Percentiles rank a stretch among this genome's conserved stretches.
These are phyloP conservation scores for Drosophila orosa DNA, from an alignment of 1,140 invertebrate genomes.

Conservation along the genomic window DNA sequence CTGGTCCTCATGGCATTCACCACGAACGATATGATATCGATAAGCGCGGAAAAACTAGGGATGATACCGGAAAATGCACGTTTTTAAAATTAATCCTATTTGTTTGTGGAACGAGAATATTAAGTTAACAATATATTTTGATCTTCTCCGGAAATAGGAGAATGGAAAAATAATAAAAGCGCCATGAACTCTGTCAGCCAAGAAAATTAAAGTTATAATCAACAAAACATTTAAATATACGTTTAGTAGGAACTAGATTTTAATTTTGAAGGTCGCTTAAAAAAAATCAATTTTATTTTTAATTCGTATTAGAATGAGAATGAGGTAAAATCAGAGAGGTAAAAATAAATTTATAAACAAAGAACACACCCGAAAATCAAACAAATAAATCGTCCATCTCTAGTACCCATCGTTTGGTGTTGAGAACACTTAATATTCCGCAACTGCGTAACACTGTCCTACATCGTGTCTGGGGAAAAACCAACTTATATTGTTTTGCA, in stretches of 20 bases:
- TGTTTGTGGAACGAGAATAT: too few relatives aligned
- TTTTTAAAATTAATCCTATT: background rate
- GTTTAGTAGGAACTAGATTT: background rate
- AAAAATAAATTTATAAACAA: background rate
- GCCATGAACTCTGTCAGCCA: too few relatives aligned
- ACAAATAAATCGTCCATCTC: background rate
- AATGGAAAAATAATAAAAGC: too few relatives aligned
- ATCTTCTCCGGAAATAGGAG: too few relatives aligned
- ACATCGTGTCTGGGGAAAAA: constrained; percentile 66
- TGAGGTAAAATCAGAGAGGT: background rate
- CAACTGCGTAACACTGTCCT: constrained; percentile 18
- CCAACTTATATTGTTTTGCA: constrained; percentile 48
- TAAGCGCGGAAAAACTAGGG: background rate
- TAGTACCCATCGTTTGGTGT: constrained; percentile 8
- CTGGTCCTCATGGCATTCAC: constrained; percentile 17
- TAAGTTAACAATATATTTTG: too few relatives aligned
- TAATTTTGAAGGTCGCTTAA: background rate
- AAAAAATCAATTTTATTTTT: accelerated
- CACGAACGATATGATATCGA: constrained; percentile 15
- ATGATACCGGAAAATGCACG: background rate
- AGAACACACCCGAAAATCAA: background rate
- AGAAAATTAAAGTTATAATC: too few relatives aligned
- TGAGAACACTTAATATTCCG: background rate
- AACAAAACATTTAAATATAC: too few relatives aligned
- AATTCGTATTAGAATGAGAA: background rate